These are phyloP conservation scores for Myioborus miniatus DNA, from an alignment of 2,797 vertebrate species.

Conservation along the genomic window DNA sequence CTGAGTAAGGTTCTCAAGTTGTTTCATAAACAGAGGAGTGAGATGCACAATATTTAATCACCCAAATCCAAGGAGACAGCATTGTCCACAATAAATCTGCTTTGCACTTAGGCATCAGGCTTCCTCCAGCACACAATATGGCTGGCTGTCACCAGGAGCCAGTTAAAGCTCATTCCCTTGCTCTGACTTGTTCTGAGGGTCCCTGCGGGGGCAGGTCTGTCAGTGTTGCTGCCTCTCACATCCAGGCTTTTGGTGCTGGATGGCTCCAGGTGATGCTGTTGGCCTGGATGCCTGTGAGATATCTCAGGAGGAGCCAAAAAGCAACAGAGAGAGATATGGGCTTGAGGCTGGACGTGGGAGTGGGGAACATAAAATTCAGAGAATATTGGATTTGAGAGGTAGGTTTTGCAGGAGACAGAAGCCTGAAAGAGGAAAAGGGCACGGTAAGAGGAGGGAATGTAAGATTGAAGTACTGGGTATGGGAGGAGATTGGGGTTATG, in stretches of 20 bases:
- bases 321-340: background rate
- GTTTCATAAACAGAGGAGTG: background rate
- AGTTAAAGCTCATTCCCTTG: background rate
- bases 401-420: background rate
- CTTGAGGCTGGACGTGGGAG: background rate
- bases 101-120: background rate
- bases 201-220: background rate
- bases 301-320: background rate
- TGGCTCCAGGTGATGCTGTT: background rate
- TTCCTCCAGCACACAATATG: background rate
- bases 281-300: background rate
- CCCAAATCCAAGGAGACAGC: background rate
- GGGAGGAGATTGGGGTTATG: background rate
- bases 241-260: background rate
- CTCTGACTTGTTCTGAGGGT: background rate
- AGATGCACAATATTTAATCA: background rate
- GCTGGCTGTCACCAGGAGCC: background rate
- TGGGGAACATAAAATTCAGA: background rate
- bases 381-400: background rate
- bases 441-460: background rate
- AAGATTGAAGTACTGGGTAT: background rate
- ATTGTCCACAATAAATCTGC: background rate
- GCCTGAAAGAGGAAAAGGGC: background rate
- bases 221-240: background rate
- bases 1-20: background rate